phyloP scores from a whole-genome alignment of 2,888 invertebrate species.

The Pinctada fucata region DNA sequence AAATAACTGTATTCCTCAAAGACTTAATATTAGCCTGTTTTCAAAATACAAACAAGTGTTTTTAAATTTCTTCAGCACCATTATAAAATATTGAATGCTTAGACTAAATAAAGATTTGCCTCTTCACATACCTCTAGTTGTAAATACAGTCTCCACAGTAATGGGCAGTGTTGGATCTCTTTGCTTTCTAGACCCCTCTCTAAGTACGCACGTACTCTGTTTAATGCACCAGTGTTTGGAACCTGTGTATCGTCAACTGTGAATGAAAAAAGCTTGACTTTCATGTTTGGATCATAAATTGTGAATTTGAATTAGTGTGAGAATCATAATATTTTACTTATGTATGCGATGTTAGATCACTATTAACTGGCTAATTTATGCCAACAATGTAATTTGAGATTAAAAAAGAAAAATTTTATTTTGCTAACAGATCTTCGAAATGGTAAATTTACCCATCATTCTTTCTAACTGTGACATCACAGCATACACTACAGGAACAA shows the following conservation, averaged over 20 bases:
- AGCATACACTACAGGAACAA: constrained; percentile 53
- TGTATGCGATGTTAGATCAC: too few relatives aligned
- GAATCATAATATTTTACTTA: too few relatives aligned
- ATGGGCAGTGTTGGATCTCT: constrained; percentile 68
- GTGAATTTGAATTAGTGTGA: too few relatives aligned
- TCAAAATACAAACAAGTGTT: too few relatives aligned
- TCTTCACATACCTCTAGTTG: constrained; percentile 70
- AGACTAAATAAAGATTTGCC: too few relatives aligned
- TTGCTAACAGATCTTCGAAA: not conserved
- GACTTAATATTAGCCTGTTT: too few relatives aligned
- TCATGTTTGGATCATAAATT: too few relatives aligned
- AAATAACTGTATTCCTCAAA: too few relatives aligned
- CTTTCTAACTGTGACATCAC: constrained; percentile 58
- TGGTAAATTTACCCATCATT: not conserved
- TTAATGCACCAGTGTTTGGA: constrained; percentile 56
- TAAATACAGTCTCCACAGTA: constrained; percentile 77
- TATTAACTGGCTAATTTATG: too few relatives aligned
- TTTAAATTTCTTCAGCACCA: too few relatives aligned
- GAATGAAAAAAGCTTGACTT: too few relatives aligned
- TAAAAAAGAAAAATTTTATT: not conserved
- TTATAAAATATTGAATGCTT: too few relatives aligned
- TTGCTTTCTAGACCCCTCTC: constrained; percentile 64
- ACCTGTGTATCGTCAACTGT: not conserved
- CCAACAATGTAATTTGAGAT: not conserved
- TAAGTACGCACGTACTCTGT: constrained; percentile 70